phyloP scores from a whole-genome alignment of 1,140 invertebrate species.

The Pogonognathellus flavescens region DNA sequence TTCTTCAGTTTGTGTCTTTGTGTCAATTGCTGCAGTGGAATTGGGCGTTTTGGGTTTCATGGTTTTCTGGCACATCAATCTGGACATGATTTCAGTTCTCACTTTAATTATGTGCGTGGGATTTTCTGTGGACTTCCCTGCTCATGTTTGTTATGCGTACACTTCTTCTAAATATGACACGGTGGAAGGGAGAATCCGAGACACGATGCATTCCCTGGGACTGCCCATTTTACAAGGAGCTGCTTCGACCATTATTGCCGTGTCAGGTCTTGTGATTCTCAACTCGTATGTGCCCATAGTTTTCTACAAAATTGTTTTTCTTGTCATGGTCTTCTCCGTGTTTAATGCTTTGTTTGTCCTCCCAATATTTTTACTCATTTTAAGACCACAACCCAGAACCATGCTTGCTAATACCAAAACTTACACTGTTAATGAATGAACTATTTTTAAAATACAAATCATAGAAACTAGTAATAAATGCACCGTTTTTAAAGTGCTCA shows the following conservation, averaged over 20 bases:
- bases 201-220: constrained; percentile 89
- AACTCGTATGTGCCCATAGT: constrained; percentile 97
- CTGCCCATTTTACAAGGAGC: constrained; percentile 88
- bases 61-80: constrained; percentile 84
- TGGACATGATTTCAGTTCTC: constrained; percentile 97
- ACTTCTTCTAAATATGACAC: constrained; percentile 79
- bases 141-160: constrained; percentile 85
- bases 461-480: too few relatives aligned
- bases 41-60: constrained; percentile 95
- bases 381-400: background rate
- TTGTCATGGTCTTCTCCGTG: constrained; percentile 93
- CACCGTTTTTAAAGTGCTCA: too few relatives aligned
- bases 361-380: constrained; percentile 82
- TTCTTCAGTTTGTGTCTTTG: constrained; percentile 93
- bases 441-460: too few relatives aligned
- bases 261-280: constrained; percentile 86
- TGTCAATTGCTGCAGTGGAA: constrained; percentile 95
- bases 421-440: background rate
- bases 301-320: constrained; percentile 97
- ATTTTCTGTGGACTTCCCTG: constrained; percentile 78
- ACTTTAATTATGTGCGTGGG: constrained; percentile 99
- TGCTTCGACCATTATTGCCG: constrained; percentile 90
- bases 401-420: constrained; percentile 2
- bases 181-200: constrained; percentile 83
- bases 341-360: constrained; percentile 92